Evolutionary conservation across 1,140 invertebrate genomes (phyloP).

Genomic region (Brachionus plicatilis): DNA sequence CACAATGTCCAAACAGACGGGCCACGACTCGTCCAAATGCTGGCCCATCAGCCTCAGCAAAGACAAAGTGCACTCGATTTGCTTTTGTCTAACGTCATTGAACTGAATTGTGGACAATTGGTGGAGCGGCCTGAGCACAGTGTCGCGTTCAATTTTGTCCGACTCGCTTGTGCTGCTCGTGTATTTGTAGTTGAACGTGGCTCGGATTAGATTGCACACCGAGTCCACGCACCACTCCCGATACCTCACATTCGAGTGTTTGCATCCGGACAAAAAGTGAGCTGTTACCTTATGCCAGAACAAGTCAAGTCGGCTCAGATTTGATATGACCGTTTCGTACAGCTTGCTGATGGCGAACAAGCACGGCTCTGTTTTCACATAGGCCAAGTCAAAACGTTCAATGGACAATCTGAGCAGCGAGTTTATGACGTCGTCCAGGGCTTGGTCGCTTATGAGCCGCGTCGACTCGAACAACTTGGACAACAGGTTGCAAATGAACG

Average conservation of each 20-base stretch:
- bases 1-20: constrained; percentile 57
- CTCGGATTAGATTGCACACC: not conserved
- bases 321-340: constrained; percentile 88
- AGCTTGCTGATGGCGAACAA: constrained; percentile 94
- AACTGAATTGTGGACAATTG: constrained; percentile 81
- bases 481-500: constrained; percentile 38
- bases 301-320: constrained; percentile 83
- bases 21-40: constrained; percentile 84
- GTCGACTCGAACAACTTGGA: constrained; percentile 39
- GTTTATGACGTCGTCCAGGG: constrained; percentile 90
- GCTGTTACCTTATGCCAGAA: constrained; percentile 93
- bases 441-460: constrained; percentile 78
- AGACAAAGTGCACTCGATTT: constrained; percentile 86
- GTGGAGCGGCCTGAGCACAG: constrained; percentile 77
- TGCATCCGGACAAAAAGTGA: constrained; percentile 62
- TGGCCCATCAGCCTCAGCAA: constrained; percentile 87
- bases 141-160: constrained; percentile 67
- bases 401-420: constrained; percentile 89
- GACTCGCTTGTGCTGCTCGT: not conserved
- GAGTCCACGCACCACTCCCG: constrained; percentile 24
- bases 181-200: constrained; percentile 31
- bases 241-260: not conserved
- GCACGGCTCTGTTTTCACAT: constrained; percentile 89
- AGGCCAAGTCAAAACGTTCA: constrained; percentile 93
- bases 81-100: constrained; percentile 84